Percentiles rank a stretch among this genome's conserved stretches.
These are phyloP conservation scores for Paradoxurus hermaphroditus DNA, from an alignment of 2,113 vertebrate genomes.

Conservation along the genomic window DNA sequence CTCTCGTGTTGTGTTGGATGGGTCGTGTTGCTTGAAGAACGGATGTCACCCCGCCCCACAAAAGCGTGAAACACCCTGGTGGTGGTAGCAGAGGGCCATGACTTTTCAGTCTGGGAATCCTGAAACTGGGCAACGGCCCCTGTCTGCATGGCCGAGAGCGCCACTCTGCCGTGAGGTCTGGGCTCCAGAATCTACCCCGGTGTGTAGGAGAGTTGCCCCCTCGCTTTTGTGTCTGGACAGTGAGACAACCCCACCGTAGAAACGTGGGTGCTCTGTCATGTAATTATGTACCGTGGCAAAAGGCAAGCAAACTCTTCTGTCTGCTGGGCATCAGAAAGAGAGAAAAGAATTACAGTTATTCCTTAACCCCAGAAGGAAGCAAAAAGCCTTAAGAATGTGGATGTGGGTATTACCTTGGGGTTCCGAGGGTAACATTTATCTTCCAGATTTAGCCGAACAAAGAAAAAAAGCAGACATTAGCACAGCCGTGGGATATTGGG, in stretches of 20 bases:
- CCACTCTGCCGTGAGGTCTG: background rate
- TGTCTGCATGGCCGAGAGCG: background rate
- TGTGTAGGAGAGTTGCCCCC: background rate
- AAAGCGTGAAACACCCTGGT: background rate
- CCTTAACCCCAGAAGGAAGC: slow-evolving; percentile 72
- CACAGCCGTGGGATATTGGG: background rate
- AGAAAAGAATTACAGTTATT: slow-evolving; percentile 25
- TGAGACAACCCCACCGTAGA: background rate
- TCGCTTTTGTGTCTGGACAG: background rate
- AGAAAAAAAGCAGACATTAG: slow-evolving; percentile 60
- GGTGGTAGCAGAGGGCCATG: background rate
- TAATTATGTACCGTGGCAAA: background rate
- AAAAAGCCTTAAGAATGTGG: slow-evolving; percentile 76
- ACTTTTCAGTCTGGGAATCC: background rate
- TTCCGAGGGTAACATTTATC: slow-evolving; percentile 71
- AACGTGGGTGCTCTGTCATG: background rate
- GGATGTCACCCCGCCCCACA: background rate
- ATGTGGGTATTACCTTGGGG: slow-evolving; percentile 49
- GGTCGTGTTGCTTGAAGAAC: background rate
- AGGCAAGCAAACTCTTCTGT: background rate
- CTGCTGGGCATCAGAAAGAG: background rate
- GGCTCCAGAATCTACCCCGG: background rate
- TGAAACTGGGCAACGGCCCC: background rate
- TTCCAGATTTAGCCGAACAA: slow-evolving; percentile 40
- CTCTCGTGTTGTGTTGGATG: background rate